These are phyloP conservation scores for Anniella stebbinsi DNA, from an alignment of 2,797 vertebrate genomes.

Conservation along the genomic window DNA sequence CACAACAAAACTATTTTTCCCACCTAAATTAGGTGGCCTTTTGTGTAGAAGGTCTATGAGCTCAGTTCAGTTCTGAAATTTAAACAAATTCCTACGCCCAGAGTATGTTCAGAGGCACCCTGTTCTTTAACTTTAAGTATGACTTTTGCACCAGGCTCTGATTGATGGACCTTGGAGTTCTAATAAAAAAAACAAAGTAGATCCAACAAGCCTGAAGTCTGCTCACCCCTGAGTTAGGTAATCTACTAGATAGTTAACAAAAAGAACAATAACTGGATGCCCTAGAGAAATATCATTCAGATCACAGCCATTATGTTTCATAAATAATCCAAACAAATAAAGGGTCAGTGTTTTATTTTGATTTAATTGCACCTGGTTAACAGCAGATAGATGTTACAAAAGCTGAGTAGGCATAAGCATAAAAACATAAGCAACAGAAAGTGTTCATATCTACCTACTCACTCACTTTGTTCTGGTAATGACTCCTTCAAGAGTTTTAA, in stretches of 20 bases:
- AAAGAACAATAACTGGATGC: background rate
- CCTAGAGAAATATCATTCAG: background rate
- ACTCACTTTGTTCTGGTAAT: conserved; percentile 92
- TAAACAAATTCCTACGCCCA: too few relatives aligned
- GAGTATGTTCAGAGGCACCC: too few relatives aligned
- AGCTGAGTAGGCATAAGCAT: background rate
- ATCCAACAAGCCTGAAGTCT: too few relatives aligned
- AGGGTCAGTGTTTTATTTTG: background rate
- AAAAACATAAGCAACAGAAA: conserved; percentile 1
- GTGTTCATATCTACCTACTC: background rate
- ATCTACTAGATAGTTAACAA: background rate
- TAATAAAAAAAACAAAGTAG: too few relatives aligned
- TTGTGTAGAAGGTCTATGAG: too few relatives aligned
- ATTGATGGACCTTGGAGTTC: too few relatives aligned
- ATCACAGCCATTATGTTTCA: background rate
- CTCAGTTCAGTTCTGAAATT: too few relatives aligned
- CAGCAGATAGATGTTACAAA: background rate
- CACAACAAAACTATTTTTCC: too few relatives aligned
- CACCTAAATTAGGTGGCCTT: too few relatives aligned
- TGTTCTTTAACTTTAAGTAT: too few relatives aligned
- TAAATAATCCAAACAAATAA: background rate
- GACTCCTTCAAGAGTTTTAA: conserved; percentile 95
- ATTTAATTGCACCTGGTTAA: background rate
- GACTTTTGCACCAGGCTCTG: too few relatives aligned
- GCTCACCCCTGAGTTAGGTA: background rate